Conservation (phyloP, 2,797 vertebrate species). For the Anguilla obscura region DNA sequence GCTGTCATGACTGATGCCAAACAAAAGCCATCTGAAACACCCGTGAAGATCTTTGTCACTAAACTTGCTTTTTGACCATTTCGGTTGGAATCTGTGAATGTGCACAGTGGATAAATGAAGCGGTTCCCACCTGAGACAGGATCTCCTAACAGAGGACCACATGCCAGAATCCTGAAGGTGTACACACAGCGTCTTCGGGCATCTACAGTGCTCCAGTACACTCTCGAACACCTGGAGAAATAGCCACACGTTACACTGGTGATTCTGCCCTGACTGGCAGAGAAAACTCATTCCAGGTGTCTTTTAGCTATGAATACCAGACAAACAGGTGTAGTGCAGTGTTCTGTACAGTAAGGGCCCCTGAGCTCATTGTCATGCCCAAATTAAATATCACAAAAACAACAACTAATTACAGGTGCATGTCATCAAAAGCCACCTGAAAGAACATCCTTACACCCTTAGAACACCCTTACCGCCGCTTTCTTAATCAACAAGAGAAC, state of each 20-base stretch:
- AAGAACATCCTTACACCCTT: neutral
- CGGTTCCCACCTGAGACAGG: constrained; percentile 70
- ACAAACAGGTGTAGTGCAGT: neutral
- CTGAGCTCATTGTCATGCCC: neutral
- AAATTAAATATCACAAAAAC: neutral
- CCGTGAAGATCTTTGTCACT: neutral
- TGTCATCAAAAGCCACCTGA: neutral
- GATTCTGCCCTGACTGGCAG: neutral
- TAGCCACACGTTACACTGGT: neutral
- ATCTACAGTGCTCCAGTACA: constrained; percentile 98
- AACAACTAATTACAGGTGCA: neutral
- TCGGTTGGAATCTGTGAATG: neutral
- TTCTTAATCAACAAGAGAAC: neutral
- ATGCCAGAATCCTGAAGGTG: constrained; percentile 94
- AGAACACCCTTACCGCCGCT: neutral
- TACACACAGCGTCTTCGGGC: constrained; percentile 97
- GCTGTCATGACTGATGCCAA: neutral
- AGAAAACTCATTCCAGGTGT: neutral
- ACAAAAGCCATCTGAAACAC: neutral
- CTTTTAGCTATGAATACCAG: neutral
- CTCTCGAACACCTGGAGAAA: constrained; percentile 86
- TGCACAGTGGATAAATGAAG: neutral
- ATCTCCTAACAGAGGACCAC: constrained; percentile 81
- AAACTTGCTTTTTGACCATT: neutral
- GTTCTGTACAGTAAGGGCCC: neutral